Conservation (phyloP, 2,113 vertebrate species). For the Oreocharis arfaki region DNA sequence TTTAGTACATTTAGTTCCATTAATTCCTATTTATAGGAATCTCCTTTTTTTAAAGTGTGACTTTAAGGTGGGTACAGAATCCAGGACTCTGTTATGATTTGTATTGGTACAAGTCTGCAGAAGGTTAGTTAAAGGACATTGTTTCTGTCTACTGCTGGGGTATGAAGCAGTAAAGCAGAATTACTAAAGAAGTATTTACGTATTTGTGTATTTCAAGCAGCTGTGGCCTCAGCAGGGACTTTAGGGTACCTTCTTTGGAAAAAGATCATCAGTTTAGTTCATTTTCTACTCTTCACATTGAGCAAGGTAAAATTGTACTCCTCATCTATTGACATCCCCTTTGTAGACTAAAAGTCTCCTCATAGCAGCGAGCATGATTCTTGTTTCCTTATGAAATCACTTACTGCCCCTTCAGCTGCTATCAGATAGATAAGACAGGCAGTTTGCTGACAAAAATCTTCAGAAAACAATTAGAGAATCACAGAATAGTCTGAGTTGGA, state of each 20-base stretch:
- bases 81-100: not conserved
- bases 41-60: not conserved
- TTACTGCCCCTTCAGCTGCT: not conserved
- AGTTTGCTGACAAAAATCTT: not conserved
- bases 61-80: not conserved
- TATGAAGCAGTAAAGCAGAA: not conserved
- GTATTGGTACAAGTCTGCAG: not conserved
- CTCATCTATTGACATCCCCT: not conserved
- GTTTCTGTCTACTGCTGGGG: not conserved
- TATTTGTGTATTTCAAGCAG: not conserved
- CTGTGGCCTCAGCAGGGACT: not conserved
- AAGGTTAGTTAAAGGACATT: not conserved
- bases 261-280: not conserved
- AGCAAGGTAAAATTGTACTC: not conserved
- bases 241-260: not conserved
- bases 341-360: not conserved
- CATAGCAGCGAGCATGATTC: not conserved
- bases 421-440: not conserved
- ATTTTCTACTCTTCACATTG: not conserved
- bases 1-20: not conserved
- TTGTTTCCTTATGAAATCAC: not conserved
- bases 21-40: not conserved
- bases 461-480: not conserved
- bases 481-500: not conserved
- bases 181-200: not conserved